phyloP scores from a whole-genome alignment of 1,140 invertebrate genomes.

The Adoxophyes honmai region DNA sequence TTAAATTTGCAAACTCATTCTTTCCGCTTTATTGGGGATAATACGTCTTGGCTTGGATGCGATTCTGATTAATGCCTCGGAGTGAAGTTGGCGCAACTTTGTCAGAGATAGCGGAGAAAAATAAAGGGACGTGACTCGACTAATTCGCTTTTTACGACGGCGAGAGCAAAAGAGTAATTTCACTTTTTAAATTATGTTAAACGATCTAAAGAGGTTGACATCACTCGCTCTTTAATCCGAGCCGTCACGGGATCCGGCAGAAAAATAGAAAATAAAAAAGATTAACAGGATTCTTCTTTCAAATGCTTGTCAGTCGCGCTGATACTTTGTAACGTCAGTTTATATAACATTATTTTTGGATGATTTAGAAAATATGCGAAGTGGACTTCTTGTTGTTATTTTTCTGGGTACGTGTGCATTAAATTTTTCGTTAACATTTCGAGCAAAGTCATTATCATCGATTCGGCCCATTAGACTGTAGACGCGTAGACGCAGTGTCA shows the following conservation, averaged over 20 bases:
- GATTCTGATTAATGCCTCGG: constrained; percentile 73
- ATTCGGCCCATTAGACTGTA: too few species aligned
- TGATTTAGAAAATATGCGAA: constrained; percentile 25
- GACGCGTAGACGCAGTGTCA: too few species aligned
- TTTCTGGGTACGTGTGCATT: constrained; percentile 37
- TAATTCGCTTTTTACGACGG: constrained; percentile 61
- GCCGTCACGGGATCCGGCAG: not conserved
- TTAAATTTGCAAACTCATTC: constrained; percentile 75
- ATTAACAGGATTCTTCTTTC: constrained; percentile 53
- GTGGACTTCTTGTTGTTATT: constrained; percentile 30
- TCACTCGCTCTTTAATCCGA: constrained; percentile 2
- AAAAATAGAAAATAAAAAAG: constrained; percentile 25
- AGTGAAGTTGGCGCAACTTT: constrained; percentile 64
- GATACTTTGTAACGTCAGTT: constrained; percentile 35
- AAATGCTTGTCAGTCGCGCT: constrained; percentile 46
- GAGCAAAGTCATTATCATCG: too few species aligned
- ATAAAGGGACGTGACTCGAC: constrained; percentile 69
- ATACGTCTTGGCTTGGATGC: constrained; percentile 66
- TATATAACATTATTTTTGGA: constrained; percentile 27
- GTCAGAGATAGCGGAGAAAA: constrained; percentile 68
- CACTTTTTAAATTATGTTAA: constrained; percentile 31
- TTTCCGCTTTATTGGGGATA: constrained; percentile 72
- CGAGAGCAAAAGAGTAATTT: constrained; percentile 40
- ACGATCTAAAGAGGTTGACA: constrained; percentile 19
- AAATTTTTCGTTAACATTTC: too few species aligned